Conservation (phyloP, 2,797 vertebrate species). For the Erethizon dorsatum region DNA sequence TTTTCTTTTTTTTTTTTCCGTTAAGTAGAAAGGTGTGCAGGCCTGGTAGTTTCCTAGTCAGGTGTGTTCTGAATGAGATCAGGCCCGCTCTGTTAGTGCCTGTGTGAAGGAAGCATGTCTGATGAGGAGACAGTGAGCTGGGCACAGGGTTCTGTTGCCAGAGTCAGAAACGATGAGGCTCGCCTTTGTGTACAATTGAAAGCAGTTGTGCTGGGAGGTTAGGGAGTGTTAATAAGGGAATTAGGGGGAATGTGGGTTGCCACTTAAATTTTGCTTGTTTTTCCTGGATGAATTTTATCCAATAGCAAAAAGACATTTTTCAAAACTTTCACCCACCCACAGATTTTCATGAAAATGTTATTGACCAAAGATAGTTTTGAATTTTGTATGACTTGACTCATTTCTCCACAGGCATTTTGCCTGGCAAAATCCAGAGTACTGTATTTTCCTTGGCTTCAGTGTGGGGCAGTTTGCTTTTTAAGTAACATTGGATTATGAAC, state of each 20-base stretch:
- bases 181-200: constrained; percentile 53
- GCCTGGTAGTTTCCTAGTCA: background rate
- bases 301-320: constrained; percentile 82
- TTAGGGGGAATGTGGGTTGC: constrained; percentile 73
- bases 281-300: constrained; percentile 83
- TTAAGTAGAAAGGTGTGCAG: background rate
- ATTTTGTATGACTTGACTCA: constrained; percentile 87
- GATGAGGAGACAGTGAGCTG: background rate
- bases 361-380: constrained; percentile 85
- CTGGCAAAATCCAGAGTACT: constrained; percentile 78
- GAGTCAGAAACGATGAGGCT: constrained; percentile 53
- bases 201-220: constrained; percentile 71
- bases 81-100: background rate
- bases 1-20: background rate
- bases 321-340: constrained; percentile 84
- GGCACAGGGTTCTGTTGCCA: background rate
- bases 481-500: constrained; percentile 84
- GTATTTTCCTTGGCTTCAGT: constrained; percentile 83
- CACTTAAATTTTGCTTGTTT: constrained; percentile 85
- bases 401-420: constrained; percentile 86
- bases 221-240: constrained; percentile 80
- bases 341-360: constrained; percentile 86
- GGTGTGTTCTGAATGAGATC: constrained; percentile 35
- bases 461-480: constrained; percentile 83
- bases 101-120: constrained; percentile 49